These are phyloP conservation scores for Dasysyrphus tricinctus DNA, from an alignment of 2,888 invertebrate species.

Conservation along the genomic window DNA sequence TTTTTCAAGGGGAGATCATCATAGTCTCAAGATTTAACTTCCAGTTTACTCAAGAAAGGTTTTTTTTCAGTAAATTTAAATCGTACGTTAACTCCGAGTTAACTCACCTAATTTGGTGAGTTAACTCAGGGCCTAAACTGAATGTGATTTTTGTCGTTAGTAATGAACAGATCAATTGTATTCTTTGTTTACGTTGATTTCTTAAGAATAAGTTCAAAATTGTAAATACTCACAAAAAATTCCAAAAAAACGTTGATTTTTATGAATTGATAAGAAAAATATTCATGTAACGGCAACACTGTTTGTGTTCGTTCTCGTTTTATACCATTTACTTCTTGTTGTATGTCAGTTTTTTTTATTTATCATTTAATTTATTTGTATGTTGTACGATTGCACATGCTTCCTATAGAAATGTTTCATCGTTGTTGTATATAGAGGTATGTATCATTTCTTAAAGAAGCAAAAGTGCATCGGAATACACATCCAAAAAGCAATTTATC, in stretches of 20 bases:
- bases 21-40: no score
- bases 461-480: conserved; percentile 29
- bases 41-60: no score
- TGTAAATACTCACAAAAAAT: not conserved
- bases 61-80: no score
- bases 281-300: not conserved
- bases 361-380: conserved; percentile 31
- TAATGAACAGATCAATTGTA: no score
- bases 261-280: not conserved
- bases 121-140: no score
- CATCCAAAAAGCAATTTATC: conserved; percentile 45
- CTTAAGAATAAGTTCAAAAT: no score
- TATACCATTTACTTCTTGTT: conserved; percentile 29
- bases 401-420: conserved; percentile 21
- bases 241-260: not conserved
- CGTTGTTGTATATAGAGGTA: conserved; percentile 2
- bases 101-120: no score
- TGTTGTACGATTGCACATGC: conserved; percentile 16
- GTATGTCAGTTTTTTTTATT: conserved; percentile 14
- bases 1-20: no score
- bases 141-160: no score
- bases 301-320: not conserved
- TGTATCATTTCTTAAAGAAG: not conserved
- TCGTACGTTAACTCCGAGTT: no score
- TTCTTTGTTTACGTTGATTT: no score